Percentiles rank a stretch among this genome's conserved stretches.
Evolutionary conservation across 2,797 vertebrate genomes (phyloP).

Genomic region (Sternarchorhynchus goeldii): DNA sequence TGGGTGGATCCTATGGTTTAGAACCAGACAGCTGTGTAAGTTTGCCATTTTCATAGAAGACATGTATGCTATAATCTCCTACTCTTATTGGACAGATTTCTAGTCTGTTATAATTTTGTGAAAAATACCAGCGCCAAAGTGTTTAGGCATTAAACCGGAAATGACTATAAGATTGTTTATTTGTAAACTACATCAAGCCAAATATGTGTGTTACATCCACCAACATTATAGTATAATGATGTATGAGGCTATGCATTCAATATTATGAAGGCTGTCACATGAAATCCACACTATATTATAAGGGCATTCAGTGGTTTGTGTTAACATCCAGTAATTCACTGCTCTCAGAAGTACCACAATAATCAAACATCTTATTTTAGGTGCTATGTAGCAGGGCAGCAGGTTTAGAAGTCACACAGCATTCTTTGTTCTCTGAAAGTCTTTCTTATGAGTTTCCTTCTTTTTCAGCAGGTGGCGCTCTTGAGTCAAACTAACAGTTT

Average conservation of each 20-base stretch:
- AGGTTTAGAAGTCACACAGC: not conserved
- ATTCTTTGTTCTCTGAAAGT: too few relatives aligned
- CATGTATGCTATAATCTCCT: too few relatives aligned
- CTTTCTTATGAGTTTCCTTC: not conserved
- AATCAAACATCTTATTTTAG: not conserved
- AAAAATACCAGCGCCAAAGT: not conserved
- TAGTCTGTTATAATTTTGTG: not conserved
- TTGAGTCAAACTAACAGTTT: constrained; percentile 18
- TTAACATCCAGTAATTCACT: not conserved
- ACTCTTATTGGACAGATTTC: not conserved
- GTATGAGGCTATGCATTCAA: not conserved
- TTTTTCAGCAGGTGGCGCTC: constrained; percentile 35
- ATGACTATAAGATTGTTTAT: not conserved
- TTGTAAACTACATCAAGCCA: not conserved
- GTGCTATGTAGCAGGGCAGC: not conserved
- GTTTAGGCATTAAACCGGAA: not conserved
- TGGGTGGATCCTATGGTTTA: constrained; percentile 12
- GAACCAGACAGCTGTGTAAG: not conserved
- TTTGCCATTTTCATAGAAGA: not conserved
- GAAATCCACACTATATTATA: too few relatives aligned
- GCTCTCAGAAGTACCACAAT: not conserved
- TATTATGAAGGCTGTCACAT: not conserved
- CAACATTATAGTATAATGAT: not conserved
- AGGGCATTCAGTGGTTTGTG: too few relatives aligned
- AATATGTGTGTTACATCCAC: not conserved